Percentiles rank a stretch among this genome's conserved stretches.
These are phyloP conservation scores for Pammene fasciana DNA, from an alignment of 2,888 invertebrate genomes.

Conservation along the genomic window DNA sequence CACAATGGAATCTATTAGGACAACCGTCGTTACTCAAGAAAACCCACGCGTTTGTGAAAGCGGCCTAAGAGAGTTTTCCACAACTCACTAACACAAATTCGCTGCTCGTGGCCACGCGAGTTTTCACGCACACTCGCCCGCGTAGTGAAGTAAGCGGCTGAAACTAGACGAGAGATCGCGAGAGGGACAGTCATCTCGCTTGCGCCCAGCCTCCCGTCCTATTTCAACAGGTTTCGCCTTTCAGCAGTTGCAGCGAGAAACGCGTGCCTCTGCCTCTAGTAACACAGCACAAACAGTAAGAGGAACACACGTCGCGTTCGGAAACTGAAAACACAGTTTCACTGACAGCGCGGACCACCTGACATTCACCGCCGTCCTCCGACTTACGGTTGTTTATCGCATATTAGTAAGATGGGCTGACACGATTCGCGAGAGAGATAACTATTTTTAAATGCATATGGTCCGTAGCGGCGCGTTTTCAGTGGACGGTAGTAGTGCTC, in stretches of 20 bases:
- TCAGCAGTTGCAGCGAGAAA: constrained; percentile 77
- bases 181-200: constrained; percentile 59
- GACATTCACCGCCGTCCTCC: constrained; percentile 71
- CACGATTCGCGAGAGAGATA: constrained; percentile 62
- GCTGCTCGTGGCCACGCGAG: constrained; percentile 71
- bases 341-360: constrained; percentile 77
- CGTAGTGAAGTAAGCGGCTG: constrained; percentile 76
- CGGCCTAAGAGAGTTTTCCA: constrained; percentile 81
- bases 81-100: constrained; percentile 79
- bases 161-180: constrained; percentile 61
- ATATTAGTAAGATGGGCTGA: constrained; percentile 65
- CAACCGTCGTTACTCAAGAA: constrained; percentile 63
- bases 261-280: constrained; percentile 75
- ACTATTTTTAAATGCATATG: constrained; percentile 75
- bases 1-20: constrained; percentile 60
- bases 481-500: constrained; percentile 62
- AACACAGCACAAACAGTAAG: constrained; percentile 79
- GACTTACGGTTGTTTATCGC: constrained; percentile 61
- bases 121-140: constrained; percentile 77
- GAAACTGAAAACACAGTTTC: constrained; percentile 79
- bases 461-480: constrained; percentile 67
- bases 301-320: constrained; percentile 75
- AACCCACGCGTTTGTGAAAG: constrained; percentile 72
- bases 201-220: constrained; percentile 71
- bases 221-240: constrained; percentile 84